Conservation (phyloP, 1,140 invertebrate species). For the Dryas iulia region DNA sequence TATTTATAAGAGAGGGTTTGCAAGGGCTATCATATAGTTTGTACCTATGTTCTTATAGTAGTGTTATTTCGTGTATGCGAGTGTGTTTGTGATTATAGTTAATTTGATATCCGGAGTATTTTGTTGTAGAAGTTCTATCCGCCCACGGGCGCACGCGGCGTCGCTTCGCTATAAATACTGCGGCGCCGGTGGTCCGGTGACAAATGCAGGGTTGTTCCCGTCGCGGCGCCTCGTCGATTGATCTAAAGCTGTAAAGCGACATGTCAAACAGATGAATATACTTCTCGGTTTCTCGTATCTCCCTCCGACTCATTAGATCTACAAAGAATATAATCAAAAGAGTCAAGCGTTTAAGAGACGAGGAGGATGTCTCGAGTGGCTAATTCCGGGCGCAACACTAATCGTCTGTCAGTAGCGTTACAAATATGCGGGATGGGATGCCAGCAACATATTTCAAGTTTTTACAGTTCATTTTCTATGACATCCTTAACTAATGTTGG, state of each 20-base stretch:
- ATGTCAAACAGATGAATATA: conserved; percentile 40
- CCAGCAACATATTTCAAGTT: conserved; percentile 36
- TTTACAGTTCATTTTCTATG: conserved; percentile 39
- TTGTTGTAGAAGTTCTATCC: conserved; percentile 43
- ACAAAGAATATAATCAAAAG: conserved; percentile 31
- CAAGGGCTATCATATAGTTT: conserved; percentile 37
- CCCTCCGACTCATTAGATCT: conserved; percentile 26
- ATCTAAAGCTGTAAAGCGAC: conserved; percentile 58
- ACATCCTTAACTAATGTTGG: conserved; percentile 36
- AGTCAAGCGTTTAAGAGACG: conserved; percentile 35
- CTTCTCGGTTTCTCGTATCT: conserved; percentile 29
- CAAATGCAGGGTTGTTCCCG: conserved; percentile 68
- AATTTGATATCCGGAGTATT: conserved; percentile 50
- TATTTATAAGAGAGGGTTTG: conserved; percentile 31
- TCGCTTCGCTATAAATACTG: conserved; percentile 72
- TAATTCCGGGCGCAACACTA: conserved; percentile 63
- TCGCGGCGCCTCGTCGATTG: conserved; percentile 63
- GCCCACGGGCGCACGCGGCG: conserved; percentile 60
- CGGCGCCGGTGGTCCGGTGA: conserved; percentile 76
- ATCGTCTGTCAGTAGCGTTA: conserved; percentile 48
- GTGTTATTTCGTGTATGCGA: conserved; percentile 31
- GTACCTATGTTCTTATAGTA: background rate
- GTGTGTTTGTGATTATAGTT: conserved; percentile 39
- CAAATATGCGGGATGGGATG: conserved; percentile 48
- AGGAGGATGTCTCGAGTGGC: conserved; percentile 55